phyloP scores from a whole-genome alignment of 2,888 invertebrate genomes.

The Willowsia nigromaculata region DNA sequence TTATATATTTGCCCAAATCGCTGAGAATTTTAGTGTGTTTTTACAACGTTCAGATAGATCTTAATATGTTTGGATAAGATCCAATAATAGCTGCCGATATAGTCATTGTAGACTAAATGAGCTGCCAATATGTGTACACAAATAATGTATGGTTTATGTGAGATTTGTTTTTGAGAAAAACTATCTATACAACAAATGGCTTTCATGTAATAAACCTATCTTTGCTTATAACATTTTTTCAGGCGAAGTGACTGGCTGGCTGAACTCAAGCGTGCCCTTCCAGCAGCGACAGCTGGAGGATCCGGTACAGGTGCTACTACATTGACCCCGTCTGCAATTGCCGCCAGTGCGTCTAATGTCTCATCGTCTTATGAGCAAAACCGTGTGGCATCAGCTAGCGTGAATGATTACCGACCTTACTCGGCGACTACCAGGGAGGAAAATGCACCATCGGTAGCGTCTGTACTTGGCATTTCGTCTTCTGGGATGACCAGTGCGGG shows the following conservation, averaged over 20 bases:
- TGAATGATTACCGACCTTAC: constrained; percentile 63
- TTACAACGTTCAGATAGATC: constrained; percentile 18
- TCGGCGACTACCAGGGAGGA: constrained; percentile 45
- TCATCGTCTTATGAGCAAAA: constrained; percentile 41
- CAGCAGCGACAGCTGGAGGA: constrained; percentile 70
- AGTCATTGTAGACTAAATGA: constrained; percentile 50
- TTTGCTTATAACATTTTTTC: constrained; percentile 4
- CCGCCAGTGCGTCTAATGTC: constrained; percentile 19
- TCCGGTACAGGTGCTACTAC: constrained; percentile 66
- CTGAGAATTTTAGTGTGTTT: not conserved
- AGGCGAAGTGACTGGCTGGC: constrained; percentile 75
- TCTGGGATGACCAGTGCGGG: constrained; percentile 4
- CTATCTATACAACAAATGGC: not conserved
- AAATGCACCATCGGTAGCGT: constrained; percentile 25
- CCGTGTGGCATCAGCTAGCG: constrained; percentile 14
- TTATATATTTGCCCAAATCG: not conserved
- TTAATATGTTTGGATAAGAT: constrained; percentile 66
- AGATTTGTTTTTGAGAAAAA: not conserved
- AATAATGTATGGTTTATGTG: not conserved
- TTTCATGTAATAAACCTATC: no score
- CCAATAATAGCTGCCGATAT: constrained; percentile 55
- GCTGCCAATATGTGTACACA: constrained; percentile 56
- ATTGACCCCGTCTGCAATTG: constrained; percentile 64
- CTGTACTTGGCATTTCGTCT: constrained; percentile 53
- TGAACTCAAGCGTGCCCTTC: constrained; percentile 75